phyloP scores from a whole-genome alignment of 2,888 invertebrate species.

The Platynereis dumerilii region DNA sequence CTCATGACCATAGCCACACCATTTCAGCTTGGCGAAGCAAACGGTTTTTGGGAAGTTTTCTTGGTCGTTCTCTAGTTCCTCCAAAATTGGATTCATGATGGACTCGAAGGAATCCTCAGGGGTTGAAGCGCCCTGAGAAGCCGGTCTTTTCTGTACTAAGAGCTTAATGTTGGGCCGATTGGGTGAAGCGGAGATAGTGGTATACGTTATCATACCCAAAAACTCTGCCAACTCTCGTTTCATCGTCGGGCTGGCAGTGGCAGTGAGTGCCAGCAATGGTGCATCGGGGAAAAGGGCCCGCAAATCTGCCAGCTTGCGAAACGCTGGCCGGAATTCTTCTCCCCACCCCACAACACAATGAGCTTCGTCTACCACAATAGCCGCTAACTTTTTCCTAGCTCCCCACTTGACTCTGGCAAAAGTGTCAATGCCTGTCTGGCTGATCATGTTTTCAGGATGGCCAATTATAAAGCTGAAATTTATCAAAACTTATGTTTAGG shows the following conservation, averaged over 20 bases:
- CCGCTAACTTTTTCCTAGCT: background rate
- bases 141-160: too few species aligned
- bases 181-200: too few species aligned
- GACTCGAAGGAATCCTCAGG: too few species aligned
- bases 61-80: too few species aligned
- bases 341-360: conserved; percentile 6
- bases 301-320: background rate
- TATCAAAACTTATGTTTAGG: too few species aligned
- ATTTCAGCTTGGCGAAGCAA: too few species aligned
- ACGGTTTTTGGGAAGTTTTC: too few species aligned
- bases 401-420: background rate
- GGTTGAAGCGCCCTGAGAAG: too few species aligned
- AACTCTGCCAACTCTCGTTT: background rate
- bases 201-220: background rate
- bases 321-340: background rate
- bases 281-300: background rate
- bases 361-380: conserved; percentile 7
- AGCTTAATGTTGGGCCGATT: too few species aligned
- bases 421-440: background rate
- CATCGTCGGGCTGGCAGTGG: background rate
- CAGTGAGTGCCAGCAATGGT: background rate
- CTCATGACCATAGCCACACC: too few species aligned
- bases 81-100: too few species aligned
- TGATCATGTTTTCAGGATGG: background rate
- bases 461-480: background rate